phyloP scores from a whole-genome alignment of 2,888 invertebrate genomes.

The Chrysolina haemoptera region DNA sequence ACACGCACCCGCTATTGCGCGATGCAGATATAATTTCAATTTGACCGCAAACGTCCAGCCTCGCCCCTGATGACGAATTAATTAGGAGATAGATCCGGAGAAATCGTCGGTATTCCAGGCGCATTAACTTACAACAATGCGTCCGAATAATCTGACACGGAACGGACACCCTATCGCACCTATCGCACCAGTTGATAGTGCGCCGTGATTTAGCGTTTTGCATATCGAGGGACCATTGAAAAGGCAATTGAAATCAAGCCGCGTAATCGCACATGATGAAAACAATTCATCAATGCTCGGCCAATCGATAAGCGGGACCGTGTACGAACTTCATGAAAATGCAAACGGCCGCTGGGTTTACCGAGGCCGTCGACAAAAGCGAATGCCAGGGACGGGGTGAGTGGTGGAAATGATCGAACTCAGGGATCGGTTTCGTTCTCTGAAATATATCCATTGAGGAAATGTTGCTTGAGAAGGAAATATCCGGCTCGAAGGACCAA shows the following conservation, averaged over 20 bases:
- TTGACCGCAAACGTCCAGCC: conserved; percentile 28
- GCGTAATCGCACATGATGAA: conserved; percentile 71
- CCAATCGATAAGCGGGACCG: conserved; percentile 62
- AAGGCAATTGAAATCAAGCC: conserved; percentile 71
- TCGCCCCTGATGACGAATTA: conserved; percentile 43
- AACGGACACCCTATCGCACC: conserved; percentile 61
- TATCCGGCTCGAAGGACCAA: conserved; percentile 3
- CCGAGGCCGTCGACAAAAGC: conserved; percentile 51
- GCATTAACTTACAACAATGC: conserved; percentile 55
- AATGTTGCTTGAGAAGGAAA: not conserved
- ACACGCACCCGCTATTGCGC: not conserved
- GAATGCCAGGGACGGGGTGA: conserved; percentile 38
- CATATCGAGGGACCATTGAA: conserved; percentile 69
- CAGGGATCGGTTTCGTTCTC: not conserved
- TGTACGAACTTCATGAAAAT: conserved; percentile 65
- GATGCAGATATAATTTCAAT: conserved; percentile 40
- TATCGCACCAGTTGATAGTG: conserved; percentile 68
- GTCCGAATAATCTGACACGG: conserved; percentile 62
- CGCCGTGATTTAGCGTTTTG: conserved; percentile 68
- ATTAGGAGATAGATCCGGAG: conserved; percentile 49
- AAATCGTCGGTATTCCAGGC: conserved; percentile 46
- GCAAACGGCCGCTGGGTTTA: conserved; percentile 58
- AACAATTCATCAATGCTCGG: conserved; percentile 70
- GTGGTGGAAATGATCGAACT: not conserved
- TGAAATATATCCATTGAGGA: too few relatives aligned